Percentiles rank a stretch among this genome's conserved stretches.
Evolutionary conservation across 2,113 vertebrate species (phyloP).

Genomic region (Fulica atra): DNA sequence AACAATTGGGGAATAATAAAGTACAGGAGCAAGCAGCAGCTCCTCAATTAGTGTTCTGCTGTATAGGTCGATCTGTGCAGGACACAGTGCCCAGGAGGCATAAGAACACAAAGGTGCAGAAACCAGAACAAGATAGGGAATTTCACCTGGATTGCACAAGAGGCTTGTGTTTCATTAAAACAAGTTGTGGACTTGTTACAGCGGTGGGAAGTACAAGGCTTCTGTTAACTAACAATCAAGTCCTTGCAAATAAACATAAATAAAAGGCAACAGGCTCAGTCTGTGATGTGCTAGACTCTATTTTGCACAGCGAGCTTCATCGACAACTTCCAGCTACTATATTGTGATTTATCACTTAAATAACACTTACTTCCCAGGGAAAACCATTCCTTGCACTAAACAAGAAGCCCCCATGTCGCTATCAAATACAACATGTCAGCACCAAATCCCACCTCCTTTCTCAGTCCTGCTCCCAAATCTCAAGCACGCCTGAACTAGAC

Average conservation of each 20-base stretch:
- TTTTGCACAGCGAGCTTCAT: neutral
- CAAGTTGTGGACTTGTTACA: fast-evolving
- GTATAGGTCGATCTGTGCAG: neutral
- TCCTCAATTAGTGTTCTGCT: neutral
- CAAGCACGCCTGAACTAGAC: neutral
- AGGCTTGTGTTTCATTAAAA: neutral
- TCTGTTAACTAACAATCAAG: neutral
- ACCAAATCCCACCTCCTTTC: neutral
- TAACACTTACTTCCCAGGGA: neutral
- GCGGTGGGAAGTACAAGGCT: neutral
- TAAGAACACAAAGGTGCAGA: neutral
- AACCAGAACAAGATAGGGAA: neutral
- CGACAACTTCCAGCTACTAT: neutral
- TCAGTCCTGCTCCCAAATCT: neutral
- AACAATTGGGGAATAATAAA: neutral
- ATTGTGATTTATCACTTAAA: neutral
- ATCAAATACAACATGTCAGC: neutral
- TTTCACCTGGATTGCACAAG: neutral
- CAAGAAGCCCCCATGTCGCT: neutral
- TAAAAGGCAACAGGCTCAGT: neutral
- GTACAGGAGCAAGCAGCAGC: neutral
- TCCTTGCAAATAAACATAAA: neutral
- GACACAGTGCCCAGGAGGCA: neutral
- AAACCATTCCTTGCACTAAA: neutral
- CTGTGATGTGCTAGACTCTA: neutral